Percentiles rank a stretch among this genome's conserved stretches.
Evolutionary conservation across 2,797 vertebrate species (phyloP).

Genomic region (Alca torda): DNA sequence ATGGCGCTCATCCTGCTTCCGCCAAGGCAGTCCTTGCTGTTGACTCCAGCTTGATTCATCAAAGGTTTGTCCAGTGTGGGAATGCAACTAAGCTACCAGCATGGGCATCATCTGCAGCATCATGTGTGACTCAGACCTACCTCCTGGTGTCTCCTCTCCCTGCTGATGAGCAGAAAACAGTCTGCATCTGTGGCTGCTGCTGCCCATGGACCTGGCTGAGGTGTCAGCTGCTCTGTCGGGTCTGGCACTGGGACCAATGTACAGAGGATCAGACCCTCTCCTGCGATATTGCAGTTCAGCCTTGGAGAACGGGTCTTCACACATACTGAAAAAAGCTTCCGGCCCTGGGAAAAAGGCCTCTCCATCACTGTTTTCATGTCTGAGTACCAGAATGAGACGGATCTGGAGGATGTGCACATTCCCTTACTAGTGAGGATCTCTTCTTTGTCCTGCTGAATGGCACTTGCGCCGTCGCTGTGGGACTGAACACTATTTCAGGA

Average conservation of each 20-base stretch:
- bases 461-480: accelerated
- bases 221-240: background rate
- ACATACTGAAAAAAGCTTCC: no score
- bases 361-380: background rate
- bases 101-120: background rate
- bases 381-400: background rate
- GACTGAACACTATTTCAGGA: background rate
- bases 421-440: background rate
- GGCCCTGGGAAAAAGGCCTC: background rate
- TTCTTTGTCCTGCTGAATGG: background rate
- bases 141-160: background rate
- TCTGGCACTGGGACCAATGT: background rate
- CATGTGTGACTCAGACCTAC: background rate
- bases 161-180: background rate
- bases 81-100: background rate
- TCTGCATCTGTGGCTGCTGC: background rate
- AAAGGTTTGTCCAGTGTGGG: background rate
- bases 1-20: background rate
- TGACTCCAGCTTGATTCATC: background rate
- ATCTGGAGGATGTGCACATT: background rate
- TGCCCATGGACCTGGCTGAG: background rate
- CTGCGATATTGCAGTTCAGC: background rate
- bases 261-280: background rate
- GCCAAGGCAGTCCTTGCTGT: background rate
- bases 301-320: background rate